Evolutionary conservation across 2,888 invertebrate species (phyloP).

Genomic region (Ophonus ardosiacus): DNA sequence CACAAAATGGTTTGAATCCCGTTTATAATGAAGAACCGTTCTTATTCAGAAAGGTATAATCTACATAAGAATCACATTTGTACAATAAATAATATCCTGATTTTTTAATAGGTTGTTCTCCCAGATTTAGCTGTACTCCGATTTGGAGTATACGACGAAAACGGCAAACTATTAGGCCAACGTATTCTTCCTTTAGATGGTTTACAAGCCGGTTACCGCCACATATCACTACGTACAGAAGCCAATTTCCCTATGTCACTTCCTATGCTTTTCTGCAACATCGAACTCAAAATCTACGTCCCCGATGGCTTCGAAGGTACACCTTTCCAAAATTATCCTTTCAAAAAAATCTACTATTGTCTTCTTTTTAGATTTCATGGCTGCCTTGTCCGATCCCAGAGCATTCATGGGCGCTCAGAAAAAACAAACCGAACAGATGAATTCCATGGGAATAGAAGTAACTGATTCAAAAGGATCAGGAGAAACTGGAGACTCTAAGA

Average conservation of each 20-base stretch:
- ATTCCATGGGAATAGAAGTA: slow-evolving; percentile 94
- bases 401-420: slow-evolving; percentile 93
- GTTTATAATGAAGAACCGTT: slow-evolving; percentile 99
- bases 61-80: not conserved
- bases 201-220: slow-evolving; percentile 97
- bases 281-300: slow-evolving; percentile 99
- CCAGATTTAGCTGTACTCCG: slow-evolving; percentile 98
- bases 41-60: slow-evolving; percentile 92
- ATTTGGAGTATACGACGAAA: slow-evolving; percentile 99
- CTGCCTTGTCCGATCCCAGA: slow-evolving; percentile 95
- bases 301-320: slow-evolving; percentile 98
- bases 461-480: slow-evolving; percentile 73
- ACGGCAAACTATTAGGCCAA: slow-evolving; percentile 96
- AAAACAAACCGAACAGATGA: slow-evolving; percentile 94
- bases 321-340: not conserved
- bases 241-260: slow-evolving; percentile 99
- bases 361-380: slow-evolving; percentile 90
- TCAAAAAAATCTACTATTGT: not conserved
- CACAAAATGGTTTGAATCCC: slow-evolving; percentile 98
- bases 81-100: not conserved
- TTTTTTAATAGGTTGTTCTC: slow-evolving; percentile 86
- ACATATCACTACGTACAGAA: slow-evolving; percentile 97
- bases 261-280: slow-evolving; percentile 99
- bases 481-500: slow-evolving; percentile 71
- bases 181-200: slow-evolving; percentile 98